Conservation (phyloP, 2,888 invertebrate genomes). For the Phymatocera aterrima region DNA sequence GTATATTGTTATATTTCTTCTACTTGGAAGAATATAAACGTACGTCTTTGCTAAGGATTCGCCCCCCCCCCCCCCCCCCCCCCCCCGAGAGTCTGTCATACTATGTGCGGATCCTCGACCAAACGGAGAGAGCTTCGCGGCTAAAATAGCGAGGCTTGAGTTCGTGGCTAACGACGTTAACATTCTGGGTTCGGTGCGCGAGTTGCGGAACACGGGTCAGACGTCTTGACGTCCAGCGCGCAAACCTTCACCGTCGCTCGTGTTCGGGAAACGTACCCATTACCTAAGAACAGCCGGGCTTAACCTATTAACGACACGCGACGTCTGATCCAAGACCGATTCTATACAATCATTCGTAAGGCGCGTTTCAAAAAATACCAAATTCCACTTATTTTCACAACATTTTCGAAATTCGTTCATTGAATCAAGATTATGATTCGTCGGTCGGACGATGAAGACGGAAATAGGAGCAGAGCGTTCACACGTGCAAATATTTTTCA, state of each 20-base stretch:
- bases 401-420: not conserved
- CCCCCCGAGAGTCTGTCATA: not conserved
- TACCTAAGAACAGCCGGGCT: slow-evolving; percentile 10
- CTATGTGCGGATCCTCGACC: not conserved
- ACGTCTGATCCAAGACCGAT: slow-evolving; percentile 23
- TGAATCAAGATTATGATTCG: too few relatives aligned
- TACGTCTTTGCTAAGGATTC: not conserved
- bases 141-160: not conserved
- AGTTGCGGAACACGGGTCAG: slow-evolving; percentile 43
- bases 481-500: not conserved
- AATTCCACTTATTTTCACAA: not conserved
- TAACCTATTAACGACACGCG: slow-evolving; percentile 23
- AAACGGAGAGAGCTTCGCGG: slow-evolving; percentile 10
- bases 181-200: slow-evolving; percentile 34
- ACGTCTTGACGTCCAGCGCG: slow-evolving; percentile 28
- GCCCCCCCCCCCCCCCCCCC: not conserved
- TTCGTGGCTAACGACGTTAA: slow-evolving; percentile 38
- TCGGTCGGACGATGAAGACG: too few relatives aligned
- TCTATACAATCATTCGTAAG: not conserved
- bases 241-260: slow-evolving; percentile 12
- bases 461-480: not conserved
- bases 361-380: not conserved
- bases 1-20: not conserved
- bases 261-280: slow-evolving; percentile 16
- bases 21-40: not conserved